Base-by-base conservation (phyloP, 2,888 invertebrate genomes). In the Atherix ibis region DNA sequence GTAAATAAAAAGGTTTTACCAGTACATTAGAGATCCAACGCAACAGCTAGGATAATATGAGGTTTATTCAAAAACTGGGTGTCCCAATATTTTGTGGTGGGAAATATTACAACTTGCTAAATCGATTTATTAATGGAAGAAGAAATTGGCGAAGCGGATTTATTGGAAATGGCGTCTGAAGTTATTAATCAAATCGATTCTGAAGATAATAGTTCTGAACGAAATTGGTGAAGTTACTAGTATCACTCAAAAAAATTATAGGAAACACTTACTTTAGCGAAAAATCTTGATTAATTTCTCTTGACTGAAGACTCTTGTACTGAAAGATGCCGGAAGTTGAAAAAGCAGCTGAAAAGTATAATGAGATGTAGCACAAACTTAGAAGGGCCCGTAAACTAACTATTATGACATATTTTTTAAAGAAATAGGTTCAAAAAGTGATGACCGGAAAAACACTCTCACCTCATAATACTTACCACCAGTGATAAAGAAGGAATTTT, bases 61-160 rank as follows among this genome's bases (percentile, higher is more conserved):
- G 32, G 5, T 24, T 22, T 32, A 32, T 32, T 24, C 14, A 19
- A 14, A 19, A 2, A 18, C 18, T 31, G 24, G 13, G 19, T 32
- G 19, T 24, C 9, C 24, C n/a, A 24, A 4, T 12, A 10, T 22
- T 32, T 32, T 32, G 22, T 32, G 14, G 22, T 13, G 15, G 24
- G 24, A 5, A 14, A 36, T 32, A 32, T 18, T 32, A 18, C 4
- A 27, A 36, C 22, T 36, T 27, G 32, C 26, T 31, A 17, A n/a
- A 26, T 18, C 26, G 32, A 39, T 8, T 3, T 28, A 14, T 18
- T 28, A 28, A 3, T 28, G 28, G 17, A 28, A 32, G 24, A 32
- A 32, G 24, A 32, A 12, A 27, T 32, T 26, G 32, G 16, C 17
- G 2, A 32, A 32, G 17, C 24, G 8, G 26, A 26, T 32, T 26